These are phyloP conservation scores for human DNA, from an alignment of 2,113 vertebrate species.

Conservation along the genomic window DNA sequence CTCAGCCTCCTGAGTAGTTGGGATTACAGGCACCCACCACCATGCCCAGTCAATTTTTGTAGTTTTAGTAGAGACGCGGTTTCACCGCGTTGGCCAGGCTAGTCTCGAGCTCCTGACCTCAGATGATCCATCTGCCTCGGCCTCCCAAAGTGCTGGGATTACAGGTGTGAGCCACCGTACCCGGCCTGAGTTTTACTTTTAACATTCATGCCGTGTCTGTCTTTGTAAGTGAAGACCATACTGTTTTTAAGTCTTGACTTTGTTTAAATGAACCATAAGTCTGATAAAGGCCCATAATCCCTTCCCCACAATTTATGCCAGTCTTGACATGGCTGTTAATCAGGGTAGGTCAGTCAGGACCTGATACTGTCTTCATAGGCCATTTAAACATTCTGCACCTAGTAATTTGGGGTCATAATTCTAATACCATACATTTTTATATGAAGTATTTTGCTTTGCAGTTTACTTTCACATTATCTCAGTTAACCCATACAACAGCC, in stretches of 20 bases:
- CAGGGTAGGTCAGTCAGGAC: neutral
- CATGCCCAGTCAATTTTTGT: too few species aligned
- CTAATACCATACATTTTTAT: neutral
- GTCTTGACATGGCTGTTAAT: neutral
- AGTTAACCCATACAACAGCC: neutral
- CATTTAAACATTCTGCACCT: neutral
- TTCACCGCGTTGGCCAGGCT: too few species aligned
- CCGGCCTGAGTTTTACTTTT: neutral
- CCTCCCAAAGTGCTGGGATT: too few species aligned
- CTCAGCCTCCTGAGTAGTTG: too few species aligned
- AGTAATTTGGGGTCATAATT: neutral
- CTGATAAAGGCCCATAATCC: neutral
- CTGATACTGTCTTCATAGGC: rapidly evolving
- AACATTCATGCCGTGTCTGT: neutral
- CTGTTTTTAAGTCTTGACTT: neutral
- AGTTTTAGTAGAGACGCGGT: too few species aligned
- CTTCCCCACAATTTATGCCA: neutral
- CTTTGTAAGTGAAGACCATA: neutral
- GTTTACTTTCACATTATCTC: neutral
- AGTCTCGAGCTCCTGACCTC: too few species aligned
- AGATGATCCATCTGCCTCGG: too few species aligned
- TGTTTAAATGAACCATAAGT: neutral
- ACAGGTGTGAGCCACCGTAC: too few species aligned
- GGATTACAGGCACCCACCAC: too few species aligned
- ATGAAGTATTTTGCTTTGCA: neutral